Base-by-base conservation (phyloP, 2,888 invertebrate genomes). In the Timandra comae region DNA sequence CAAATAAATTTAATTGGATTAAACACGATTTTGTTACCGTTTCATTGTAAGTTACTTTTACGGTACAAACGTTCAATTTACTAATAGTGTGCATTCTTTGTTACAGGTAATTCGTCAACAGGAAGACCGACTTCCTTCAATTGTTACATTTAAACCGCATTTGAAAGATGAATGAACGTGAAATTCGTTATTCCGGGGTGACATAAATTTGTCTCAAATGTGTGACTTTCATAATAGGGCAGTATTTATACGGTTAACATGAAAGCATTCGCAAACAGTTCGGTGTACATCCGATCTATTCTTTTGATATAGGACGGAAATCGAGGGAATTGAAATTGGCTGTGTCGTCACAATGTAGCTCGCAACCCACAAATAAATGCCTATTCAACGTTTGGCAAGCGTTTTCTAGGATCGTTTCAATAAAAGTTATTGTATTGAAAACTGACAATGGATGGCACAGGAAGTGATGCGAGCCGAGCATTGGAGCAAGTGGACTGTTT, bases 381-480 rank as follows among this genome's bases (percentile, higher is more conserved):
- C 72, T 55, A 74, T 78, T 71, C 65, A 69, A 52, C 46, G 61
- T 62, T 67, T 61, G 70, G 69, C 73, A 66, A 63, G 59, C 63
- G 66, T 70, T 73, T 72, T 68, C 71, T 74, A 72, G 74, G 75
- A 73, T 80, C 78, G 73, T 84, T 84, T 78, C 80, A 79, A 84
- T 82, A 80, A 80, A 80, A 82, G 77, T 82, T 82, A 79, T 84
- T 82, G 79, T 82, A 82, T 80, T 71, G 80, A 74, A 71, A 70
- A 63, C 64, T 72, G 74, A 84, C 85, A 85, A 85, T 84, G 69
- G 48, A 60, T 66, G 62, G 56, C 65, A 68, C 79, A 82, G 84
- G 85, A 85, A 84, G 78, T 76, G 79, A 78, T 78, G 76, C 68
- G 78, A 67, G 67, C 60, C 63, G 69, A 69, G 76, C 78, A 73